Evolutionary conservation across 2,888 invertebrate genomes (phyloP).

Genomic region (Nomada ruficornis): DNA sequence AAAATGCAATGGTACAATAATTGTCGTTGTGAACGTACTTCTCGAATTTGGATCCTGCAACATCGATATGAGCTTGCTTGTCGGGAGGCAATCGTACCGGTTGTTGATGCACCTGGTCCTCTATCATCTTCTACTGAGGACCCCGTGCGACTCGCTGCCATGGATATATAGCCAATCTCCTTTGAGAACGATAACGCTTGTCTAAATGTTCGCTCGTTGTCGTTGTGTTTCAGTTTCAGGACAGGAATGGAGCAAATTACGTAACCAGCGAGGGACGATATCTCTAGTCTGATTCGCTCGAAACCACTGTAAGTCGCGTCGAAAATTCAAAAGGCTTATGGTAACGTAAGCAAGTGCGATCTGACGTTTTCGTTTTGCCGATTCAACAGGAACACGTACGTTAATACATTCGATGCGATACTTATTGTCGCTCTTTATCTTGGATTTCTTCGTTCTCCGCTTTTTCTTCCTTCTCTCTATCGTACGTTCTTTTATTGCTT

Average conservation of each 20-base stretch:
- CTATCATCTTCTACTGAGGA: conserved; percentile 80
- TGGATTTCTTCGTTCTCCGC: too few species aligned
- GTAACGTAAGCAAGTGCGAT: not conserved
- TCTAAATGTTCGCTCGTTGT: conserved; percentile 53
- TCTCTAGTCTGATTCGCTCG: conserved; percentile 59
- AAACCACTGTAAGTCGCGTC: conserved; percentile 47
- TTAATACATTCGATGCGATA: not conserved
- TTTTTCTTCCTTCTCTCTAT: not conserved
- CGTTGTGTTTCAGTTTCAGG: conserved; percentile 69
- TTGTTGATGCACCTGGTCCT: conserved; percentile 78
- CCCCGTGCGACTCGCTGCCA: conserved; percentile 64
- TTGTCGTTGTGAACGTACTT: conserved; percentile 69
- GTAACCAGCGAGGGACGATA: conserved; percentile 65
- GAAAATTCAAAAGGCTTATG: conserved; percentile 45
- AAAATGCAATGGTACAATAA: not conserved
- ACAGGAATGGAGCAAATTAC: conserved; percentile 70
- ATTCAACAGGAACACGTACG: not conserved
- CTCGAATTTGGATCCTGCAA: conserved; percentile 70
- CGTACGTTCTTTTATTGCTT: not conserved
- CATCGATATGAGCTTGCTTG: conserved; percentile 65
- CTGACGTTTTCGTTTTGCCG: not conserved
- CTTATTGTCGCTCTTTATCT: not conserved
- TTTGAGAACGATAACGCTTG: conserved; percentile 71
- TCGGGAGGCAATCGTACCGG: conserved; percentile 70
- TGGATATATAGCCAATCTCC: conserved; percentile 76